Evolutionary conservation across 2,797 vertebrate genomes (phyloP).

Genomic region (Artibeus jamaicensis): DNA sequence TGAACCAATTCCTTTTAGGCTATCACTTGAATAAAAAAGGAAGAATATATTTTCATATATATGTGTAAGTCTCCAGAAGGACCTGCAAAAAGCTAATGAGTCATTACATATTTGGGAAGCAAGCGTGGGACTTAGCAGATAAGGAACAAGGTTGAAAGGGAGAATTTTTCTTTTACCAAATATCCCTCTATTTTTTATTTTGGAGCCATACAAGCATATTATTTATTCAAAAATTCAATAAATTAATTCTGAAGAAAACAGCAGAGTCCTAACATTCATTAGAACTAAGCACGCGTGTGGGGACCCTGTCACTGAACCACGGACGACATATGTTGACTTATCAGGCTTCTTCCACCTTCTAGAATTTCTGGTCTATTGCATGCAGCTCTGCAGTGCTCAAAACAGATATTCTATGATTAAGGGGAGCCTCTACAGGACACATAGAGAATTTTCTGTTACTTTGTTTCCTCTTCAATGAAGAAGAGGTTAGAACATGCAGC

Average conservation of each 20-base stretch:
- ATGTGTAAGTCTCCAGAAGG: background rate
- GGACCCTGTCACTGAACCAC: background rate
- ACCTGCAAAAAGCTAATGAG: background rate
- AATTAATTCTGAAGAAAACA: background rate
- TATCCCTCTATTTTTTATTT: background rate
- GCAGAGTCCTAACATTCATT: background rate
- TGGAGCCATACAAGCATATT: background rate
- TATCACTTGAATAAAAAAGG: background rate
- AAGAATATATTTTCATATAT: background rate
- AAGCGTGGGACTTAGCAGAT: background rate
- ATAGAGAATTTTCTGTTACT: background rate
- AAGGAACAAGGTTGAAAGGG: background rate
- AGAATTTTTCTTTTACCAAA: background rate
- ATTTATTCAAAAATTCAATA: background rate
- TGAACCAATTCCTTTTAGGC: background rate
- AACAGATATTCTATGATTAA: background rate
- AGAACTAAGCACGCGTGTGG: background rate
- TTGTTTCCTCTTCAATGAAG: background rate
- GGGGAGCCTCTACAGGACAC: background rate
- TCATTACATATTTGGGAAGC: background rate
- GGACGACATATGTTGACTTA: background rate
- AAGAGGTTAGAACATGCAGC: background rate
- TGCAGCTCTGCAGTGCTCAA: background rate
- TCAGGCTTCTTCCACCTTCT: background rate
- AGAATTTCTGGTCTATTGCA: background rate